phyloP scores from a whole-genome alignment of 2,797 vertebrate species.

The Chaetophractus vellerosus region DNA sequence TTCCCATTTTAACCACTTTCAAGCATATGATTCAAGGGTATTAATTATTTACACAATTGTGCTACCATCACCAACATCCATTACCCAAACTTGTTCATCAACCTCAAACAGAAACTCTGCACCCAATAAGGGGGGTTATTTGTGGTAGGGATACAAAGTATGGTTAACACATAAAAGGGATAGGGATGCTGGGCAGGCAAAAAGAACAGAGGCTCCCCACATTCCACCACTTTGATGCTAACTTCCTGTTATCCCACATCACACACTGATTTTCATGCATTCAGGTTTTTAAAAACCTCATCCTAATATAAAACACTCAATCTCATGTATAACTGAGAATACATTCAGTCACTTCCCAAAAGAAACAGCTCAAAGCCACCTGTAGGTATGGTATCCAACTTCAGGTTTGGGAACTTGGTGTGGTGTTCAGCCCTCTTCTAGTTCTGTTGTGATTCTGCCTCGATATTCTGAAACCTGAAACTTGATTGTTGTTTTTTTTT shows the following conservation, averaged over 20 bases:
- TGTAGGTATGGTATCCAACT: background rate
- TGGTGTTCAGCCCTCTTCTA: background rate
- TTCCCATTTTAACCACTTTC: too few relatives aligned
- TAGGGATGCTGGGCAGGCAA: background rate
- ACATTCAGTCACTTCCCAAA: background rate
- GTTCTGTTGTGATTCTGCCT: slow-evolving; percentile 7
- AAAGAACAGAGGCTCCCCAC: background rate
- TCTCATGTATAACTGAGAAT: background rate
- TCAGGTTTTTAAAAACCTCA: background rate
- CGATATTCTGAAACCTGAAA: background rate
- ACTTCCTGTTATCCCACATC: background rate
- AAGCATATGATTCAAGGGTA: too few relatives aligned
- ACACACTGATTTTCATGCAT: background rate
- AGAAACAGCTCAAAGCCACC: background rate
- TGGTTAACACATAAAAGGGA: background rate
- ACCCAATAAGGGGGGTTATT: background rate
- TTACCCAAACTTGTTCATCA: too few relatives aligned
- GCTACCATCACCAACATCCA: too few relatives aligned
- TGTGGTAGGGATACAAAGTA: background rate
- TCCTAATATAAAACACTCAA: background rate
- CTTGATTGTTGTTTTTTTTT: background rate
- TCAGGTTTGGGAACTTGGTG: background rate
- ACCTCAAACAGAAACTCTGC: too few relatives aligned
- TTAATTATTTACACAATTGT: too few relatives aligned
- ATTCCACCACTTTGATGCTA: background rate